Percentiles rank a stretch among this genome's conserved stretches.
Conservation (phyloP, 1,140 invertebrate genomes). For the Orius insidiosus region DNA sequence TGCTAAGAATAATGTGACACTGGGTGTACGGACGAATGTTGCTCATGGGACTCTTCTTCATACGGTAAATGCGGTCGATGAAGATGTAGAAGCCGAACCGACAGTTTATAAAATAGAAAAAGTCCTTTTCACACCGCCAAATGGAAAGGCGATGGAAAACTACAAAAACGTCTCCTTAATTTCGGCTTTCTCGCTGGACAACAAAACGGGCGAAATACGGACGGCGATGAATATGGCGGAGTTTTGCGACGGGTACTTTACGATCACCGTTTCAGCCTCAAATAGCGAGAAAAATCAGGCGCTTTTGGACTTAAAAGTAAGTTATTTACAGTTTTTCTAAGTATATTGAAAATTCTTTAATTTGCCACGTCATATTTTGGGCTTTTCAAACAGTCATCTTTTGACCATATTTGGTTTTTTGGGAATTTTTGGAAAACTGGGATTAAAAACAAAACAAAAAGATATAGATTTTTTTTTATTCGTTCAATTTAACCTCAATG, state of each 20-base stretch:
- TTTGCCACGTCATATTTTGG: background rate
- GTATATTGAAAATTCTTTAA: background rate
- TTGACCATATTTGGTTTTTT: too few relatives aligned
- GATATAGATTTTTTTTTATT: too few relatives aligned
- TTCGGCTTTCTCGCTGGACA: slow-evolving; percentile 35
- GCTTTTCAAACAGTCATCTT: too few relatives aligned
- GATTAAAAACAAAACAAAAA: too few relatives aligned
- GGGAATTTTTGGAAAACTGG: too few relatives aligned
- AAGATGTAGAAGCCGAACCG: slow-evolving; percentile 43
- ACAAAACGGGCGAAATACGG: slow-evolving; percentile 44
- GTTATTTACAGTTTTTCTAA: too few relatives aligned
- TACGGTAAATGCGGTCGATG: slow-evolving; percentile 44
- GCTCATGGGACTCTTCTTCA: slow-evolving; percentile 52
- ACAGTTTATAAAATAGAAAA: slow-evolving; percentile 45
- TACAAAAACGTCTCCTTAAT: slow-evolving; percentile 25
- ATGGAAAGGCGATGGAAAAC: slow-evolving; percentile 22
- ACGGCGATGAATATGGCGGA: slow-evolving; percentile 47
- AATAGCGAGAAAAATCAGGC: slow-evolving; percentile 35
- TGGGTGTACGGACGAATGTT: slow-evolving; percentile 56
- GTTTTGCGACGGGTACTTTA: slow-evolving; percentile 53
- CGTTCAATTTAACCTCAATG: too few relatives aligned
- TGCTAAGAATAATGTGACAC: slow-evolving; percentile 41
- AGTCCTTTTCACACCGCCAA: slow-evolving; percentile 36
- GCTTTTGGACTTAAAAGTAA: slow-evolving; percentile 35
- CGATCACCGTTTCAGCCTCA: slow-evolving; percentile 40